Base-by-base conservation (phyloP, 2,113 vertebrate species). In the Acrocephalus kingi region DNA sequence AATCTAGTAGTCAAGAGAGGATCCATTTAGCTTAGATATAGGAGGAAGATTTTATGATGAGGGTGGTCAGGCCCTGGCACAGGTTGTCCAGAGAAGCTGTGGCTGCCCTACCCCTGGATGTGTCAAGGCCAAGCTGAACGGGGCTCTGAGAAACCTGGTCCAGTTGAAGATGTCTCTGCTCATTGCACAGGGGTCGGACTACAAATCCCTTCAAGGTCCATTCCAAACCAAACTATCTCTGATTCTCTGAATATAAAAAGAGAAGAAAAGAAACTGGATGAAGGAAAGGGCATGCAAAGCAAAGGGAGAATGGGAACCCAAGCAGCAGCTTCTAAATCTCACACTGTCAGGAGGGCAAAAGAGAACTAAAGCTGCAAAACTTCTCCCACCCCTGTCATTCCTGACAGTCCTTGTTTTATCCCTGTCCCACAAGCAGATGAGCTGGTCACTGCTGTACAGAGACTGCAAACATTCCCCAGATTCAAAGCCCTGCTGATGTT, bases 221-320 rank as follows among this genome's bases (percentile, higher is more conserved):
- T 43, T 76, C 25, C 72, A 49, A 20, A 10, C 11, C 71, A 76
- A 55, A 83, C n/a, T 19, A 5, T 9, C 30, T 41, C 23, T 25
- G 21, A 41, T 55, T 35, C 63, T 19, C 11, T 22, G 20, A 48
- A 41, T 55, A 24, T 41, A 8, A 43, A 52, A 75, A 41, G 15
- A 62, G 7, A 71, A 85, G 41, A 20, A 25, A 3, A 39, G 11
- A 39, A 39, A 39, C 17, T 37, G 17, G 31, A 13, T 49, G 31
- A 58, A 54, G 55, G 43, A 49, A 78, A 61, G 17, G 1, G 2
- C 21, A 7, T 11, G 23, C 11, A 81, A 56, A 78, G 35, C 13
- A 61, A 73, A 73, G 21, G 5, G 19, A 43, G 18, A 66, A 14
- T 0, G 3, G 25, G 8, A 81, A 9, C 11, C 39, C 0, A 0